Percentiles rank a stretch among this genome's conserved stretches.
These are phyloP conservation scores for Ormyrus labotus DNA, from an alignment of 2,888 invertebrate species.

Conservation along the genomic window DNA sequence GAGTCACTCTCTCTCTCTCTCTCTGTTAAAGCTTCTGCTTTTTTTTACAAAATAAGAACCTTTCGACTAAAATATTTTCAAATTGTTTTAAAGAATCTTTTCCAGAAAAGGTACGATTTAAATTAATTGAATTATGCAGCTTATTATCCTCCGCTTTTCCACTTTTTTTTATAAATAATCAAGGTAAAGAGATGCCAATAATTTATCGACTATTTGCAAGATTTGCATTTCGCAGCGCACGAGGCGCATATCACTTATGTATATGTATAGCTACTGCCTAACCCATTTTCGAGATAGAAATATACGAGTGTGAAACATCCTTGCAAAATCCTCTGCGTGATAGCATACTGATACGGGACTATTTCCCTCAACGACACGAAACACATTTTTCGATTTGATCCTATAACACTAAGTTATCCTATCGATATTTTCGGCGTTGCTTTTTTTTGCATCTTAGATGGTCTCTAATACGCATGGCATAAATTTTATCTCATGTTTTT, in stretches of 20 bases:
- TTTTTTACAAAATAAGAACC: neutral
- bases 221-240: constrained; percentile 15
- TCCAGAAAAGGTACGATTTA: too few relatives aligned
- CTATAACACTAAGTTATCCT: constrained; percentile 35
- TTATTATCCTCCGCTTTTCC: too few relatives aligned
- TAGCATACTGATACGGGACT: constrained; percentile 10
- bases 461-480: constrained; percentile 1
- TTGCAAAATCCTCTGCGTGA: constrained; percentile 23
- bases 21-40: neutral
- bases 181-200: constrained; percentile 2
- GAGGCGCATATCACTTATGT: constrained; percentile 25
- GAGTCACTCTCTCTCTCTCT: constrained; percentile 17
- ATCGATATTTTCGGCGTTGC: constrained; percentile 19
- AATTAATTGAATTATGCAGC: too few relatives aligned
- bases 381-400: constrained; percentile 35
- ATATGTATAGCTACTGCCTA: constrained; percentile 15
- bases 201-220: constrained; percentile 17
- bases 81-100: too few relatives aligned
- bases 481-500: constrained; percentile 11
- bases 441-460: neutral
- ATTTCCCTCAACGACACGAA: constrained; percentile 14
- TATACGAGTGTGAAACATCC: constrained; percentile 26
- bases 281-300: constrained; percentile 34
- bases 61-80: too few relatives aligned
- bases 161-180: neutral